phyloP scores from a whole-genome alignment of 1,140 invertebrate genomes.

The Drosophila asahinai region DNA sequence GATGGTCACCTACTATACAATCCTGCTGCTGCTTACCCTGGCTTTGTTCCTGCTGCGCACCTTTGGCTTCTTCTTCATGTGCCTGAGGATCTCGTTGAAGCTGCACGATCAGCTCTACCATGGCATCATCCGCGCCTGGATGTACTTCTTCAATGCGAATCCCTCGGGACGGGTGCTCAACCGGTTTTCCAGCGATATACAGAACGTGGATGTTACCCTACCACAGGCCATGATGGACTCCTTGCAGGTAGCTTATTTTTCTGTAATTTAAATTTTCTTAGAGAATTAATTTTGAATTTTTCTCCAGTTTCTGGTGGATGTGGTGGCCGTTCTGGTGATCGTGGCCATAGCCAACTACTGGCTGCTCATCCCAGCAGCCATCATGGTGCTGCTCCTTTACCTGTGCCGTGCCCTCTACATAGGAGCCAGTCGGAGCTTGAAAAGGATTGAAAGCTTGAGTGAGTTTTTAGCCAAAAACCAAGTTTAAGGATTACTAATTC shows the following conservation, averaged over 20 bases:
- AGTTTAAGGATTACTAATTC: neutral
- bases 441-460: conserved; percentile 93
- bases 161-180: conserved; percentile 92
- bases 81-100: conserved; percentile 91
- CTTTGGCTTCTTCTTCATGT: conserved; percentile 91
- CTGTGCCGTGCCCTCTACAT: conserved; percentile 90
- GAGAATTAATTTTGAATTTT: neutral
- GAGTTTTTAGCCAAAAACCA: conserved; percentile 53
- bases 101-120: conserved; percentile 94
- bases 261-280: no score
- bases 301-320: conserved; percentile 87
- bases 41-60: conserved; percentile 86
- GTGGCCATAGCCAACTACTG: conserved; percentile 93
- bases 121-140: conserved; percentile 91
- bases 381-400: conserved; percentile 89
- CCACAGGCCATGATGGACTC: conserved; percentile 91
- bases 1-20: conserved; percentile 62
- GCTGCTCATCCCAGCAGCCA: conserved; percentile 90
- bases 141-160: conserved; percentile 96
- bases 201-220: conserved; percentile 92
- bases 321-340: conserved; percentile 88
- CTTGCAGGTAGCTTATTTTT: conserved; percentile 86
- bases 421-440: conserved; percentile 91
- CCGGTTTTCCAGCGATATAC: conserved; percentile 94
- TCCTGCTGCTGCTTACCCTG: conserved; percentile 54